phyloP scores from a whole-genome alignment of 2,113 vertebrate genomes.

The Nothocercus nigrocapillus region DNA sequence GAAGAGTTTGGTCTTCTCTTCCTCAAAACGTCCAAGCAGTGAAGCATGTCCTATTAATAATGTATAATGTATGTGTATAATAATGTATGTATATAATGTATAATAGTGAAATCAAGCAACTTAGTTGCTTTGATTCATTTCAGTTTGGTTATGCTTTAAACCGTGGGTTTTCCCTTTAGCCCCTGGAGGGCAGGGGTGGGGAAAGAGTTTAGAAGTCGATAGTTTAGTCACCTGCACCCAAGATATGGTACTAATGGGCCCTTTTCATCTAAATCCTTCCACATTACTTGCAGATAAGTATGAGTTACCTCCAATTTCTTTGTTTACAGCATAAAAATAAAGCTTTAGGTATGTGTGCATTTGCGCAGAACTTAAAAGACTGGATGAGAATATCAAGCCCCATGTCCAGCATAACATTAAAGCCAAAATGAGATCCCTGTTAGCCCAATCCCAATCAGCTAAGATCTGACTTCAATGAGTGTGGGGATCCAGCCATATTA shows the following conservation, averaged over 20 bases:
- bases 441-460: neutral
- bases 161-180: neutral
- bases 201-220: neutral
- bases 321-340: no score
- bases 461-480: neutral
- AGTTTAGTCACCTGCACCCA: neutral
- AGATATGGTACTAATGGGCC: fast-evolving
- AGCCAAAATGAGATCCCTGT: neutral
- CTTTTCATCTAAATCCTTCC: neutral
- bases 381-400: neutral
- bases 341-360: neutral
- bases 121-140: fast-evolving
- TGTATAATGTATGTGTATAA: no score
- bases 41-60: neutral
- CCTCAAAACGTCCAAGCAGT: neutral
- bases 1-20: neutral
- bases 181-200: neutral
- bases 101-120: neutral
- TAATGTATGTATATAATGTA: no score
- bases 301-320: no score
- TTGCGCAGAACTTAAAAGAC: neutral
- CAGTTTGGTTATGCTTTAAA: neutral
- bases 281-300: neutral
- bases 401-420: neutral
- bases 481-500: neutral